phyloP scores from a whole-genome alignment of 2,888 invertebrate genomes.

The Rutpela maculata region DNA sequence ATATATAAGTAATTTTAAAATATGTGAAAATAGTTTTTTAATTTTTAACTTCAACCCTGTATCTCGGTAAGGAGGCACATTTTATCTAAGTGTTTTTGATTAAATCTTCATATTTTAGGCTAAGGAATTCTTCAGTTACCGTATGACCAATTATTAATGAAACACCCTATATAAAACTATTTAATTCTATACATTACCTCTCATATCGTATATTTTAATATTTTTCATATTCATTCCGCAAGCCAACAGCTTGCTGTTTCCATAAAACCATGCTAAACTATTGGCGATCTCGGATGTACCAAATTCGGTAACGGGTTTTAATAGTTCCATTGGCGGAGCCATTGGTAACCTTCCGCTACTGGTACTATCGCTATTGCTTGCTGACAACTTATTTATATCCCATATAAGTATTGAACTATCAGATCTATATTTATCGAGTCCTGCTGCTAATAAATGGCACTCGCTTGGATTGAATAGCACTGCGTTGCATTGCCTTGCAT shows the following conservation, averaged over 20 bases:
- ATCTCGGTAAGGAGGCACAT: no score
- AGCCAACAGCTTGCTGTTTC: constrained; percentile 84
- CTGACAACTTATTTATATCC: constrained; percentile 82
- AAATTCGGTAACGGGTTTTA: constrained; percentile 83
- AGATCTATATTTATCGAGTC: constrained; percentile 91
- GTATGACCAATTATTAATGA: no score
- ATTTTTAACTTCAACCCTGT: no score
- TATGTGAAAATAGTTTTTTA: no score
- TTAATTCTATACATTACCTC: constrained; percentile 82
- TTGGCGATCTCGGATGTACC: constrained; percentile 90
- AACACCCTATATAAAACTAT: background rate
- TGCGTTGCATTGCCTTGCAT: constrained; percentile 89
- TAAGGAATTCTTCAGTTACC: no score
- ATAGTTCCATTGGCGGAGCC: constrained; percentile 74
- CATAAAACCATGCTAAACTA: constrained; percentile 89
- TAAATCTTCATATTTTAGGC: no score
- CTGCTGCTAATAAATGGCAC: constrained; percentile 88
- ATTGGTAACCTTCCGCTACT: constrained; percentile 62
- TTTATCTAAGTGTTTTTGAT: no score
- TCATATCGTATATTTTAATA: constrained; percentile 91
- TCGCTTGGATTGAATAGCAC: constrained; percentile 92
- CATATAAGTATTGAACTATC: constrained; percentile 93
- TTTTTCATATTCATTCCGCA: constrained; percentile 94
- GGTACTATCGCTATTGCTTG: constrained; percentile 61
- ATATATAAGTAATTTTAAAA: no score